These are phyloP conservation scores for Caenorhabditis tropicalis DNA, from an alignment of 1,140 invertebrate genomes.

Conservation along the genomic window DNA sequence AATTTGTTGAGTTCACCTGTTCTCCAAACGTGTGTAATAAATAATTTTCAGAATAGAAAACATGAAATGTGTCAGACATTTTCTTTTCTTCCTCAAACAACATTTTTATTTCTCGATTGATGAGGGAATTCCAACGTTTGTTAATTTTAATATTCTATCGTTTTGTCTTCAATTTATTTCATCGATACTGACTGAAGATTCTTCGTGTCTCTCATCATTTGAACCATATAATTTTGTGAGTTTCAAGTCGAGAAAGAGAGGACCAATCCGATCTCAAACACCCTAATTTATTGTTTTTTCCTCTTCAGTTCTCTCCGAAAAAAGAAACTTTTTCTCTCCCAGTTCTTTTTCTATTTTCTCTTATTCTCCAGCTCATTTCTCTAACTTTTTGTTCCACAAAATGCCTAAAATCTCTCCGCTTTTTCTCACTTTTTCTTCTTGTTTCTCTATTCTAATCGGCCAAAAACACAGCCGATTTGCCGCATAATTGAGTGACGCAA, in stretches of 20 bases:
- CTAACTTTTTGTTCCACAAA: not conserved
- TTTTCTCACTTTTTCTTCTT: not conserved
- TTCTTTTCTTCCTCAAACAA: not conserved
- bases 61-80: not conserved
- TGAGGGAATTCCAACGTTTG: too few relatives aligned
- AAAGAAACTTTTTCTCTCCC: not conserved
- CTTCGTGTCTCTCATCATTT: too few relatives aligned
- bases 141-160: too few relatives aligned
- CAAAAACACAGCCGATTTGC: not conserved
- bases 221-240: too few relatives aligned
- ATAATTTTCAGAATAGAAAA: not conserved
- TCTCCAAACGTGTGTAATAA: not conserved
- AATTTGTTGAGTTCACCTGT: too few relatives aligned
- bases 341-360: not conserved
- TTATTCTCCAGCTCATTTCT: not conserved
- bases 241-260: too few relatives aligned
- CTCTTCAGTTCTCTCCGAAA: not conserved
- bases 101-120: not conserved
- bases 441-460: not conserved
- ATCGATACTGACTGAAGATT: too few relatives aligned
- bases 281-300: not conserved
- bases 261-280: too few relatives aligned
- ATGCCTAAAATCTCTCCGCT: not conserved
- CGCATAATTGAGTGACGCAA: constrained; percentile 21
- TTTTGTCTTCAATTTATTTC: too few relatives aligned